These are phyloP conservation scores for Actinopyga echinites DNA, from an alignment of 53 echinoderm and acorn worm species.

Conservation along the genomic window DNA sequence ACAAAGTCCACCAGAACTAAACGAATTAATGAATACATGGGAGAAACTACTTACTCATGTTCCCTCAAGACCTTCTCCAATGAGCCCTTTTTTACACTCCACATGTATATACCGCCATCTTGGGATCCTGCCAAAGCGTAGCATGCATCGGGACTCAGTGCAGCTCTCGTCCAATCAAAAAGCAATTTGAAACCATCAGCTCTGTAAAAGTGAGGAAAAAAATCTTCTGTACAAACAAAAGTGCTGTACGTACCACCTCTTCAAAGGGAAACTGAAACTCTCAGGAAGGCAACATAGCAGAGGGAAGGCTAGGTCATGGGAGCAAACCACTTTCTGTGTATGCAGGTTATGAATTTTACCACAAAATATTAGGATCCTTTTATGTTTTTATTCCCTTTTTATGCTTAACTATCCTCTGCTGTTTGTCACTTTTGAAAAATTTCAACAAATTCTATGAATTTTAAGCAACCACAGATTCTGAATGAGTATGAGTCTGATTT, in stretches of 20 bases:
- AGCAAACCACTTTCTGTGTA: too few species aligned
- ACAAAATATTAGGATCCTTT: too few species aligned
- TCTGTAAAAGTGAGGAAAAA: conserved; percentile 43
- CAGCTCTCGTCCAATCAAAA: conserved; percentile 91
- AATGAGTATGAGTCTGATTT: too few species aligned
- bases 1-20: too few species aligned
- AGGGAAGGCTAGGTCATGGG: background rate
- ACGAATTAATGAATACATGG: too few species aligned
- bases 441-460: too few species aligned
- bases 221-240: background rate
- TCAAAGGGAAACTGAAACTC: background rate
- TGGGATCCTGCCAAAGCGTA: conserved; percentile 85
- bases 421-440: too few species aligned
- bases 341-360: too few species aligned
- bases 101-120: conserved; percentile 84
- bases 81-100: conserved; percentile 73
- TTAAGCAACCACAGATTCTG: too few species aligned
- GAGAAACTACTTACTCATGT: conserved; percentile 72
- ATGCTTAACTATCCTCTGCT: too few species aligned
- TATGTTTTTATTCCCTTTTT: too few species aligned
- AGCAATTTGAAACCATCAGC: conserved; percentile 91
- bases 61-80: conserved; percentile 76
- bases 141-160: conserved; percentile 85
- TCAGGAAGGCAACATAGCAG: background rate
- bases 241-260: background rate